Base-by-base conservation (phyloP, 2,888 invertebrate genomes). In the Thymelicus lineola region DNA sequence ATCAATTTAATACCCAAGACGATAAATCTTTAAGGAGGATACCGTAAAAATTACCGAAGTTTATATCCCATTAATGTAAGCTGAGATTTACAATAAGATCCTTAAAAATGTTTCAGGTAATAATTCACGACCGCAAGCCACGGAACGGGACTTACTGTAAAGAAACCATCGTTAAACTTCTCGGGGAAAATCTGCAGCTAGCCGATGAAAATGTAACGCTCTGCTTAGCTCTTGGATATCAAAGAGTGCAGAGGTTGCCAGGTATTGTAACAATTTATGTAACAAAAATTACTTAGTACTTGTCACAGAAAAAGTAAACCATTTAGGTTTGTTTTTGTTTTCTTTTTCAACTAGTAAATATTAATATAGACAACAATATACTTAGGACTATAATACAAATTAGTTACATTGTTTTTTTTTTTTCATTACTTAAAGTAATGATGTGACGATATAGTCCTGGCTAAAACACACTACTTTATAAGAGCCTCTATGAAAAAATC, bases 131-230 rank as follows among this genome's bases (percentile, higher is more conserved):
- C 72, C 86, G 93, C 70, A 93, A 93, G 75, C 93, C 93, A 15
- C 85, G 93, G 0, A 93, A 93, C 74, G 93, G 93, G 53, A 93
- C 93, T 0, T 93, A 91, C 77, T 93, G 93, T 79, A 93, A 93
- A 77, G 93, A 93, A 78, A 93, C 85, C 75, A 93, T 93, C 75
- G 89, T 93, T 38, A 93, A 93, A 78, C 83, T 93, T 9, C 86
- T 93, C 15, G 93, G 93, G 0, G 93, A 93, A 74, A 93, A 93
- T 76, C 78, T 93, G 36, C 93, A 93, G 76, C 76, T 93, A 38
- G 93, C 93, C 2, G 93, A 93, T 70, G 93, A 93, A 76, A 93
- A 93, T 78, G 92, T 93, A 38, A 93, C 93, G 5, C 79, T 93
- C 68, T 93, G 93, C 72, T 85, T 93, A 1, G 93, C 93, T 48